Conservation (phyloP, 2,888 invertebrate genomes). For the Eristalis pertinax region DNA sequence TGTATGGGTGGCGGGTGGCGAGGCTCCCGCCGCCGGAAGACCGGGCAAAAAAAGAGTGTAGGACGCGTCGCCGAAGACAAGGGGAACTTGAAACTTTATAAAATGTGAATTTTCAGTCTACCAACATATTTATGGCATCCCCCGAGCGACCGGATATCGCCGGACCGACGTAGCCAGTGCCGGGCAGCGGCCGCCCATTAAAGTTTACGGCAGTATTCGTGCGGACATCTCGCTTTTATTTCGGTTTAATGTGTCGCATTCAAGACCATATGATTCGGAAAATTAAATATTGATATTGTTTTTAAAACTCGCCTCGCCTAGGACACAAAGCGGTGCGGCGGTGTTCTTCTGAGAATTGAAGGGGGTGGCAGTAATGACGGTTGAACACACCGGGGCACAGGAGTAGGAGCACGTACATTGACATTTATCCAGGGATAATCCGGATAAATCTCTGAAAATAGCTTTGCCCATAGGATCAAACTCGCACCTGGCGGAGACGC, state of each 20-base stretch:
- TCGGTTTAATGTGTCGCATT: constrained; percentile 11
- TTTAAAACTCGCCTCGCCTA: background rate
- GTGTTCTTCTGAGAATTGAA: background rate
- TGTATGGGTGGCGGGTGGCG: background rate
- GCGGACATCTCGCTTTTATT: background rate
- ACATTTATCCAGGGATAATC: constrained; percentile 58
- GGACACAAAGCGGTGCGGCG: background rate
- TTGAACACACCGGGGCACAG: background rate
- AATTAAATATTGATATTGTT: constrained; percentile 23
- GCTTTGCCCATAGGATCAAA: constrained; percentile 42
- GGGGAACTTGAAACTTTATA: constrained; percentile 9
- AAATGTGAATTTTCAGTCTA: constrained; percentile 19
- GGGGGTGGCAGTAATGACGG: background rate
- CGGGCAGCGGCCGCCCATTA: constrained; percentile 14
- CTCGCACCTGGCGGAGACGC: constrained; percentile 47
- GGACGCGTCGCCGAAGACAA: constrained; percentile 2
- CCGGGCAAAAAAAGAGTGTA: background rate
- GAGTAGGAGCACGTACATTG: constrained; percentile 31
- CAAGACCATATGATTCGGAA: constrained; percentile 47
- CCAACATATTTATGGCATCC: constrained; percentile 44
- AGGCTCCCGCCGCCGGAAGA: background rate
- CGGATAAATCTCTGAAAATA: constrained; percentile 58
- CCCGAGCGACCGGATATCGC: background rate
- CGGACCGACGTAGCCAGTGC: background rate
- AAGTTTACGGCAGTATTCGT: constrained; percentile 9